A percentile compares a stretch with the other conserved stretches of the same genome.
phyloP scores from a whole-genome alignment of 2,113 vertebrate species.

The Microtus oregoni region DNA sequence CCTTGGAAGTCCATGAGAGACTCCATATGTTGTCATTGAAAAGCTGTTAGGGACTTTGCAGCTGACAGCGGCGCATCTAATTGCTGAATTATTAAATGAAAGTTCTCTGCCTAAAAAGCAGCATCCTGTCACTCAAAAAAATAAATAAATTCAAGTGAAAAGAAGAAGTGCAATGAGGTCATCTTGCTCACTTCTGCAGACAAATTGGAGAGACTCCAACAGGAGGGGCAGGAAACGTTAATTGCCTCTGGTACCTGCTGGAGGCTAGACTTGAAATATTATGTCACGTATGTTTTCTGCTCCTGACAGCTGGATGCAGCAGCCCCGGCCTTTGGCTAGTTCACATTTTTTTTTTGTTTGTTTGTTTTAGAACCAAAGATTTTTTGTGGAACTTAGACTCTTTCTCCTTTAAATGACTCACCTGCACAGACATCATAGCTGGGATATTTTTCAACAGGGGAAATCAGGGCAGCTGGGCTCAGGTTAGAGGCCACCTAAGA shows the following conservation, averaged over 20 bases:
- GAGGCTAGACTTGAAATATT: neutral
- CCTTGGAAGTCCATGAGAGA: constrained; percentile 74
- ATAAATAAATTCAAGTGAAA: constrained; percentile 68
- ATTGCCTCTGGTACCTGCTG: constrained; percentile 6
- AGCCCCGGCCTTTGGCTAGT: neutral
- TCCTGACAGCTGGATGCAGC: neutral
- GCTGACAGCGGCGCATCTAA: constrained; percentile 83
- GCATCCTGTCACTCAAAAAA: constrained; percentile 67
- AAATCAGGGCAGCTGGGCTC: neutral
- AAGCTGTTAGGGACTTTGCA: constrained; percentile 82
- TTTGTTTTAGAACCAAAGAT: neutral
- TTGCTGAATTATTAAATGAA: constrained; percentile 83
- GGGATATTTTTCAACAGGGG: neutral
- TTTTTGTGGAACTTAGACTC: constrained; percentile 26
- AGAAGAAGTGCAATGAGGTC: constrained; percentile 34
- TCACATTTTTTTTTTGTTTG: neutral
- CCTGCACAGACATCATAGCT: neutral
- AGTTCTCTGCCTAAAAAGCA: constrained; percentile 70
- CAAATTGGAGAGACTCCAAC: constrained; percentile 17
- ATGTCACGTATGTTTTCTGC: neutral
- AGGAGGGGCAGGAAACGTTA: neutral
- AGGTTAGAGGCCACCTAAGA: neutral
- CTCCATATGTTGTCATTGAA: constrained; percentile 76
- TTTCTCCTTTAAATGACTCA: neutral
- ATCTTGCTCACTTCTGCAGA: constrained; percentile 9